These are phyloP conservation scores for Nothobranchius furzeri DNA, from an alignment of 2,113 vertebrate genomes.

Conservation along the genomic window DNA sequence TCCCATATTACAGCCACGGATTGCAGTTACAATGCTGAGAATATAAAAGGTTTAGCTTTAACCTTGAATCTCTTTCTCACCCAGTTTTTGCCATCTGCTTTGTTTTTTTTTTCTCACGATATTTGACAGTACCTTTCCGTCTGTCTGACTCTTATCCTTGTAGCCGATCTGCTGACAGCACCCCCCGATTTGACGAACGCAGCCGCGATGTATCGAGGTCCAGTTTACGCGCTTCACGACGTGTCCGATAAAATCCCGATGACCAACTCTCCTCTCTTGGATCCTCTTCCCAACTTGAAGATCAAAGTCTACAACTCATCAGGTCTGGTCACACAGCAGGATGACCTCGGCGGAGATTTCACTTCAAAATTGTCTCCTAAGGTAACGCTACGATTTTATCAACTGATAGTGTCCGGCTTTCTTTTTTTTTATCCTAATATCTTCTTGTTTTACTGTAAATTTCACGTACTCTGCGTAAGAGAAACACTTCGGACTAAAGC, in stretches of 20 bases:
- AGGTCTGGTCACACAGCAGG: conserved; percentile 88
- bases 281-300: conserved; percentile 92
- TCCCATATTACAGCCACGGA: conserved; percentile 71
- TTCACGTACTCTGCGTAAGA: not conserved
- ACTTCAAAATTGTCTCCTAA: conserved; percentile 92
- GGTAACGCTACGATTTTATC: conserved; percentile 32
- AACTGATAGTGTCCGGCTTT: not conserved
- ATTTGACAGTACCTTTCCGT: not conserved
- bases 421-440: not conserved
- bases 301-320: conserved; percentile 96
- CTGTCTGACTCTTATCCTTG: not conserved
- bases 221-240: conserved; percentile 91
- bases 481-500: conserved; percentile 9
- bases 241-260: conserved; percentile 95
- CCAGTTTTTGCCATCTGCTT: not conserved
- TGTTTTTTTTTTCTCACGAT: not conserved
- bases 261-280: conserved; percentile 94
- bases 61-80: not conserved
- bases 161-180: conserved; percentile 85
- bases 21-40: not conserved
- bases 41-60: not conserved
- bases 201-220: conserved; percentile 92
- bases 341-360: conserved; percentile 88
- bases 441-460: not conserved
- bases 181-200: conserved; percentile 93